Conservation (phyloP, 2,113 vertebrate species). For the Neodontobutis hainanensis region DNA sequence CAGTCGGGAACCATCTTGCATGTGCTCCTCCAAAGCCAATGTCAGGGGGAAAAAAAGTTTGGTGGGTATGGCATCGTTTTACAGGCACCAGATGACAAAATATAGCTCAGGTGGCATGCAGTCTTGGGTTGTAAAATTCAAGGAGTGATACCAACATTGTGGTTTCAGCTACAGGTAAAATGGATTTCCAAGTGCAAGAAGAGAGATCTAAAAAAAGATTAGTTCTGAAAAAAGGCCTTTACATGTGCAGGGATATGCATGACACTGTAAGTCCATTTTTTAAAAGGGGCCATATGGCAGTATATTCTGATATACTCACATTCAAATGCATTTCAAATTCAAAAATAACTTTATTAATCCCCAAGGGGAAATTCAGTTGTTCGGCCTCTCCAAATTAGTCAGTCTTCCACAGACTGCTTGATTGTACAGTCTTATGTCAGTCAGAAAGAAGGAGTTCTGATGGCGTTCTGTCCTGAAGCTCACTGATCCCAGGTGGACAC, state of each 20-base stretch:
- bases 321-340: too few species aligned
- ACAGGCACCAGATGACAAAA: constrained; percentile 5
- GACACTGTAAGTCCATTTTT: background rate
- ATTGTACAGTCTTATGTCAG: too few species aligned
- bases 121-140: constrained; percentile 6
- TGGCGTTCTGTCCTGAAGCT: too few species aligned
- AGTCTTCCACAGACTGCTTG: too few species aligned
- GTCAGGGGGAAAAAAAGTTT: background rate
- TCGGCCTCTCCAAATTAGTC: too few species aligned
- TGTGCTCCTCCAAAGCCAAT: constrained; percentile 2
- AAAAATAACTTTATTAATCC: too few species aligned
- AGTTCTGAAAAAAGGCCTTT: constrained; percentile 2
- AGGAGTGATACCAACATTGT: constrained; percentile 3
- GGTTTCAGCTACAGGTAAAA: constrained; percentile 12
- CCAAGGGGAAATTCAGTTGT: too few species aligned
- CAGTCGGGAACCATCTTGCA: background rate
- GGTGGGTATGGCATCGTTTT: constrained; percentile 9
- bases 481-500: too few species aligned
- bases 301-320: too few species aligned
- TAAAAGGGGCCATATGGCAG: background rate
- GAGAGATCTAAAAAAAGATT: constrained; percentile 1
- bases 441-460: too few species aligned
- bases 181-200: constrained; percentile 8
- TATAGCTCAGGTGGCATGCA: background rate
- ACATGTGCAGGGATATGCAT: background rate